These are phyloP conservation scores for Alectoris magna DNA, from an alignment of 2,797 vertebrate genomes.

Conservation along the genomic window DNA sequence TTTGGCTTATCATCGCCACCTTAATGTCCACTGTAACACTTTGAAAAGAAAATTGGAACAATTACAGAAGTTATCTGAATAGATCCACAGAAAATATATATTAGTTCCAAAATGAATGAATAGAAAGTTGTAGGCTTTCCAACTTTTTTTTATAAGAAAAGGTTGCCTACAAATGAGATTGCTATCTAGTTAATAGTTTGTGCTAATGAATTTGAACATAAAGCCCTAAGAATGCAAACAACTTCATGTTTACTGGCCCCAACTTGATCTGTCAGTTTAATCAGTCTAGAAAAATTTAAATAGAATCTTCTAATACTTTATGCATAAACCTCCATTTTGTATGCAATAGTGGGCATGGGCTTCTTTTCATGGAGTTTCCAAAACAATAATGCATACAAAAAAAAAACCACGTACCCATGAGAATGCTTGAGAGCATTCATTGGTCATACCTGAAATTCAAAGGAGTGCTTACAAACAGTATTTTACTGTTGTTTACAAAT, in stretches of 20 bases:
- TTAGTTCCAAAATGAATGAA: background rate
- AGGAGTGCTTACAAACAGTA: background rate
- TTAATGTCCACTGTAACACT: background rate
- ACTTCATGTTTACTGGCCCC: background rate
- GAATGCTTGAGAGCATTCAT: background rate
- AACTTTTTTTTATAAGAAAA: background rate
- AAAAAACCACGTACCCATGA: background rate
- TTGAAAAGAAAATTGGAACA: background rate
- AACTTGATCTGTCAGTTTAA: background rate
- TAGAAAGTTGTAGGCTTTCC: background rate
- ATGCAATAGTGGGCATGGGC: background rate
- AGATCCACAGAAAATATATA: background rate
- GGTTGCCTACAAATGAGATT: background rate
- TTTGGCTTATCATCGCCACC: background rate
- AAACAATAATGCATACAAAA: background rate
- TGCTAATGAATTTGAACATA: background rate
- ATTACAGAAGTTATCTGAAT: background rate
- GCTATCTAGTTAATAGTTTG: background rate
- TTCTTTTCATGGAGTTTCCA: background rate
- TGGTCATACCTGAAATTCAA: background rate
- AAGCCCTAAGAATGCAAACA: background rate
- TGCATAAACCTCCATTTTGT: background rate
- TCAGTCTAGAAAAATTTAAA: background rate
- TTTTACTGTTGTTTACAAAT: background rate
- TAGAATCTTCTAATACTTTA: background rate